Evolutionary conservation across 1,140 invertebrate species (phyloP).

Genomic region (Drosophila sulfurigaster): DNA sequence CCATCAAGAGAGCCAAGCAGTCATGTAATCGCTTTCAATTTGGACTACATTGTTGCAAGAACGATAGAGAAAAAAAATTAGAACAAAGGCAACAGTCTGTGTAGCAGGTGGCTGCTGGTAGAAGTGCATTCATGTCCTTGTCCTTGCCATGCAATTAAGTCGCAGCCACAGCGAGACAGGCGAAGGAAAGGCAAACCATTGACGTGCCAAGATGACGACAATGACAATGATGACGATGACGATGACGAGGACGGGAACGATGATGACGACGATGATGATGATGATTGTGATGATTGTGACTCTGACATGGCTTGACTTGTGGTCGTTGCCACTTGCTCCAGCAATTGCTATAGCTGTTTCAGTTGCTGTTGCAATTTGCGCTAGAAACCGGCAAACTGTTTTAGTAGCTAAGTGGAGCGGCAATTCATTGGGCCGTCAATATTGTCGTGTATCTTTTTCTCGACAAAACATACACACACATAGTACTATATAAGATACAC

Average conservation of each 20-base stretch:
- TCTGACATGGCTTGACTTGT: slow-evolving; percentile 37
- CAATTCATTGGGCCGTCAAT: slow-evolving; percentile 42
- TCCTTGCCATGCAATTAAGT: slow-evolving; percentile 65
- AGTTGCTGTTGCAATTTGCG: slow-evolving; percentile 28
- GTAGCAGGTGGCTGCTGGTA: not conserved
- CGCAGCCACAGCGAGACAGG: slow-evolving; percentile 23
- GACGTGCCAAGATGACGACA: slow-evolving; percentile 45
- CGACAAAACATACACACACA: slow-evolving; percentile 3
- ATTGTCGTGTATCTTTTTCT: slow-evolving; percentile 45
- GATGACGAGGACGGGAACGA: slow-evolving; percentile 17
- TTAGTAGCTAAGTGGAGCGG: slow-evolving; percentile 38
- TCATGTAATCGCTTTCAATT: slow-evolving; percentile 12
- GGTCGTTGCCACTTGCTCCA: slow-evolving; percentile 27
- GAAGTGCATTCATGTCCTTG: slow-evolving; percentile 27
- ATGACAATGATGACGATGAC: slow-evolving; percentile 31
- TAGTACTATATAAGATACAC: too few species aligned
- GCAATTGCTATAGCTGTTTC: slow-evolving; percentile 5
- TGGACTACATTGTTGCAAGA: slow-evolving; percentile 4
- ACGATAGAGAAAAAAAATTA: not conserved
- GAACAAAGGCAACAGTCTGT: not conserved
- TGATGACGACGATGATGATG: slow-evolving; percentile 7
- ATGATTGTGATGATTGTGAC: slow-evolving; percentile 3
- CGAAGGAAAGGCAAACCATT: slow-evolving; percentile 34
- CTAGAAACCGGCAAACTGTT: slow-evolving; percentile 42
- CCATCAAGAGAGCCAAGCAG: slow-evolving; percentile 4